These are phyloP conservation scores for Chrysina gloriosa DNA, from an alignment of 2,888 invertebrate genomes.

Conservation along the genomic window DNA sequence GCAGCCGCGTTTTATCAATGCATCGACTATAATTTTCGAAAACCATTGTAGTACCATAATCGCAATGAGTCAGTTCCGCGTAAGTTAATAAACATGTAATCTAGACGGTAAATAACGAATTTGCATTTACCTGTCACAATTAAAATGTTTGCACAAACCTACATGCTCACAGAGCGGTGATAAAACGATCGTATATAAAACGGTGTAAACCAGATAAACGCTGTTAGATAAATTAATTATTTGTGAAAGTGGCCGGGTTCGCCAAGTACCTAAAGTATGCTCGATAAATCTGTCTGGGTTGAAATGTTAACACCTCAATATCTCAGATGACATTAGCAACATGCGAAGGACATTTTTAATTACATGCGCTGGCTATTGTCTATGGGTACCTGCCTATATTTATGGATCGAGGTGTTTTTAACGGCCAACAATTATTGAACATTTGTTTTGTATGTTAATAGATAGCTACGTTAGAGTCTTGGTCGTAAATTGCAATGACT, in stretches of 20 bases:
- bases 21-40: constrained; percentile 3
- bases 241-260: constrained; percentile 32
- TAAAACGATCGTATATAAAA: constrained; percentile 21
- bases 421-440: constrained; percentile 41
- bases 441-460: constrained; percentile 39
- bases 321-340: constrained; percentile 39
- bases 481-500: neutral
- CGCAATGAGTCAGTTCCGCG: constrained; percentile 18
- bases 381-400: constrained; percentile 30
- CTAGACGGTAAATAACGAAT: constrained; percentile 21
- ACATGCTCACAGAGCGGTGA: constrained; percentile 28
- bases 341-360: constrained; percentile 41
- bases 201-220: constrained; percentile 25
- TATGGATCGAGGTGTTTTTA: constrained; percentile 39
- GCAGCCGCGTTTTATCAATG: neutral
- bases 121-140: constrained; percentile 38
- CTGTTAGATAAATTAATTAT: constrained; percentile 38
- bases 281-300: constrained; percentile 21
- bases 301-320: constrained; percentile 30
- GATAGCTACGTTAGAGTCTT: neutral
- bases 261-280: constrained; percentile 6
- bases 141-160: constrained; percentile 36
- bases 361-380: constrained; percentile 36
- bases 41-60: neutral
- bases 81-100: constrained; percentile 34